Evolutionary conservation across 2,888 invertebrate genomes (phyloP), one percentile per base, ranked within the genome.

Genomic region (Orthonychiurus folsomi): DNA sequence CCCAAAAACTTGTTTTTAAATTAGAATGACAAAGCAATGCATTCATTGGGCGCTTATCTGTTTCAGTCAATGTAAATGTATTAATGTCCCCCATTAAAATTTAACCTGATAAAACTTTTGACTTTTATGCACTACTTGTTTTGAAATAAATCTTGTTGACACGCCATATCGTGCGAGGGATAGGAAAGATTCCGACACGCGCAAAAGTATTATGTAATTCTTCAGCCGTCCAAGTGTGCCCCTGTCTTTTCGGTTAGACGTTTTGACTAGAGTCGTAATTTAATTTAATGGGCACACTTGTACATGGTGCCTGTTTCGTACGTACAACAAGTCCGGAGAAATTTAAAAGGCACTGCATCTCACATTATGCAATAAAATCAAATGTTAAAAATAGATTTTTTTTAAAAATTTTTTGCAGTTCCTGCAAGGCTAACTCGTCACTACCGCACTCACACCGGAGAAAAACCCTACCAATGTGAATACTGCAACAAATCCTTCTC

Each of bases 401-500:
- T 3, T 53, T 23, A 21, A 25, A n/a, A n/a, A n/a, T n/a, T n/a
- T n/a, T n/a, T n/a, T 61, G 37, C 60, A 52, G 91, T 92, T 59
- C 92, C 92, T 26, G 92, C 92, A 60, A 82, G 92, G 66, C 81
- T 92, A 70, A 84, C 84, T 63, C 85, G 92, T 56, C 92, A 93
- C 76, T 91, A 90, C 77, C 83, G 92, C 65, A 92, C 91, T 12
- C 92, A 92, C 76, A 92, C 92, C 25, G 92, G 92, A 48, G 92
- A 92, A 76, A 85, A 92, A 73, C 92, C 93, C 1, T 93, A 90
- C 77, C 85, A 88, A 77, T 93, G 92, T 78, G 92, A 93, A 77
- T 91, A 88, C 77, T 93, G 92, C 79, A 88, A 87, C 78, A 93
- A 93, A 78, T 87, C 89, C 75, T 93, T 93, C 79, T 91, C 91